phyloP scores from a whole-genome alignment of 30 jellyfish, hydroid and myxozoan species.

The Chironex yamaguchii region DNA sequence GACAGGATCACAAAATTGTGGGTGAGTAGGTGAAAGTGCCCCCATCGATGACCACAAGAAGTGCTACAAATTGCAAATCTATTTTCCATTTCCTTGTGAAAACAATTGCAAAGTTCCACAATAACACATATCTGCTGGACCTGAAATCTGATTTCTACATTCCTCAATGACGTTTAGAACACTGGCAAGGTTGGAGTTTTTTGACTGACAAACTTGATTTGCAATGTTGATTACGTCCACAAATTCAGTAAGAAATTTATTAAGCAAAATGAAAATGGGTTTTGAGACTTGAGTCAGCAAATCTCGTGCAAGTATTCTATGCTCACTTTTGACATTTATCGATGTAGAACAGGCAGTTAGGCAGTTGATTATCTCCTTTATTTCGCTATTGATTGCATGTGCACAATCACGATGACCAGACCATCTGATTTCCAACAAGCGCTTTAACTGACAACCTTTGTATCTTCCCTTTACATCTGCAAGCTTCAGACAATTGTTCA shows the following conservation, averaged over 20 bases:
- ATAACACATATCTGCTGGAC: too few species aligned
- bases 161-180: conserved; percentile 15
- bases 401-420: conserved; percentile 40
- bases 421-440: conserved; percentile 25
- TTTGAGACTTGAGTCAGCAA: background rate
- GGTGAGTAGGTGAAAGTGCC: too few species aligned
- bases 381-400: background rate
- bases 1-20: too few species aligned
- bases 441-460: conserved; percentile 24
- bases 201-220: conserved; percentile 8
- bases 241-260: conserved; percentile 1
- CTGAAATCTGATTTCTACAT: too few species aligned
- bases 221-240: conserved; percentile 20
- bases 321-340: conserved; percentile 21
- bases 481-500: conserved; percentile 11
- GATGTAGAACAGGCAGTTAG: conserved; percentile 4
- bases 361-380: conserved; percentile 19
- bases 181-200: conserved; percentile 16
- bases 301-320: conserved; percentile 25
- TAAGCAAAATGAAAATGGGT: conserved; percentile 19
- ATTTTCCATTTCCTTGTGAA: too few species aligned
- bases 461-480: conserved; percentile 19
- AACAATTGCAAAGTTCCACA: too few species aligned
- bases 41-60: too few species aligned
- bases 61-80: too few species aligned